Evolutionary conservation across 2,797 vertebrate species (phyloP), one percentile per base, ranked within the genome.

Genomic region (Manis javanica): DNA sequence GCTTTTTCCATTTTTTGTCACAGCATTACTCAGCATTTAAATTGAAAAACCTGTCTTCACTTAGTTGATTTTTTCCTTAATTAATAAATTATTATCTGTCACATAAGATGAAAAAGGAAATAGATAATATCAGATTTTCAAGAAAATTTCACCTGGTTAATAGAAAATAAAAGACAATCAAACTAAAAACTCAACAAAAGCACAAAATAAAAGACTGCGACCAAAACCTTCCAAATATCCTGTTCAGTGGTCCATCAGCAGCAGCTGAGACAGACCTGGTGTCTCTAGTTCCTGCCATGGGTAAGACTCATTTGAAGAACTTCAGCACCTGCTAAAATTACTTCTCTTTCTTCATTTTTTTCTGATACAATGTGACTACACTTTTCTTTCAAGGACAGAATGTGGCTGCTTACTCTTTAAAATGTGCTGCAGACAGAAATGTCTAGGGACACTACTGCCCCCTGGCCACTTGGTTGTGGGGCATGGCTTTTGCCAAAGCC

Each of bases 241-340:
- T 12, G 0, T 29, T 10, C 13, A 61, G 57, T 39, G 12, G 2
- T 14, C 37, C 26, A 0, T 23, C 16, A 0, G 1, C 34, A 5
- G 11, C 37, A 7, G 8, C 68, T 51, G 59, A 29, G 37, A 6
- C 0, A 11, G 39, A 7, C 29, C 8, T 0, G 1, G 1, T 39
- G 0, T 1, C 21, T 23, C 49, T 2, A 1, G 24, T 5, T 42
- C 39, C 81, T 13, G 5, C 34, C 3, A 0, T 3, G 2, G 0
- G 6, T 2, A 3, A 14, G 57, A 57, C 13, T 1, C 46, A 8
- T 1, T 5, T 3, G 16, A 77, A 59, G 23, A 26, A 0, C 16
- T 7, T 10, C 15, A 13, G 16, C 26, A 5, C 49, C 21, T 24
- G n/a, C 74, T 23, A 6, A 49, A 11, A 18, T 7, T 15, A 3